Base-by-base conservation (phyloP, 2,888 invertebrate genomes). In the Podabrus alpinus region DNA sequence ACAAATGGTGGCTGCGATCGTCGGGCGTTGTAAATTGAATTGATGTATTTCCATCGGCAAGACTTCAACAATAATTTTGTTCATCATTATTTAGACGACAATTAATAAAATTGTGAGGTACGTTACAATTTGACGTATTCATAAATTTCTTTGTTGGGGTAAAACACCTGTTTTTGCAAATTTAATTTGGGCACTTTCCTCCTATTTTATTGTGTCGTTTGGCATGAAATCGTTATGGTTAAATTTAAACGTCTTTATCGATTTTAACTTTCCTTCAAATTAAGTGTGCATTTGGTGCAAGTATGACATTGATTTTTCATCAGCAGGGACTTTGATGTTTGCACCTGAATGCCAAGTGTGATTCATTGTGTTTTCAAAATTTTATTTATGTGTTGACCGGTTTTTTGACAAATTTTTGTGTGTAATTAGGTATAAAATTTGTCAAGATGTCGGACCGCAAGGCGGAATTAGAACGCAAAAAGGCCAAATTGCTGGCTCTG, bases 381-480 rank as follows among this genome's bases (percentile, higher is more conserved):
- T 45, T 45, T 19, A 64, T 64, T 64, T 64, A 10, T 13, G 17
- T 64, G 2, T 13, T n/a, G 2, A 15, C n/a, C 15, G 15, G 15
- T 60, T 10, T 15, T 9, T 13, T 13, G 7, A 25, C 25, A 25
- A 19, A 19, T 19, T 11, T 19, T 19, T 64, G 15, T 64, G 24
- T 21, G 15, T 19, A 13, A n/a, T 68, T 68, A n/a, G n/a, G n/a
- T n/a, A 17, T 68, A 17, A 15, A 68, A 29, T 16, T 45, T 11
- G 45, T 45, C 15, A 72, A 45, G n/a, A 95, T 95, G 95, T 92
- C 94, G 70, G 97, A 97, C 88, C 92, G 97, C 78, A 96, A 95
- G 87, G 96, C 95, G n/a, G 97, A 97, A 88, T 87, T 97, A 83
- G 97, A 97, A 88, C 91, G 96, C 77, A 97, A 97, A 87, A 96